Base-by-base conservation (phyloP, 2,113 vertebrate species). In the Pseudorectes ferrugineus region DNA sequence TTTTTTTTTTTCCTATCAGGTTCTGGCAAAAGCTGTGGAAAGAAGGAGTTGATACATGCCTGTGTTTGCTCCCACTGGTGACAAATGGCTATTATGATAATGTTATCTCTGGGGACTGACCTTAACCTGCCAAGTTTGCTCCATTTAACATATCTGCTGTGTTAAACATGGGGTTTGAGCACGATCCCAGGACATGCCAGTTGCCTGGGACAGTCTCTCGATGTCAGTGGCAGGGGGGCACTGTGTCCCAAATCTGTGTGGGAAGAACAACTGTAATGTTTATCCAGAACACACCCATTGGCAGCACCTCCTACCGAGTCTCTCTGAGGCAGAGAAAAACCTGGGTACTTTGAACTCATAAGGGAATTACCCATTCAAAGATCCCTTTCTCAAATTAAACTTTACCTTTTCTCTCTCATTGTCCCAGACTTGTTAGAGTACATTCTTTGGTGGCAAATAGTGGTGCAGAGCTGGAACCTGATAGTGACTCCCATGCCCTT, bases 21-120 rank as follows among this genome's bases (percentile, higher is more conserved):
- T 87, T 94, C 80, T 96, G 93, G 79, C 73, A 95, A 74, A 88
- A 87, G 58, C 61, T 82, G 19, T 91, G 93, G 80, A 96, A 91
- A 93, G 72, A 59, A 76, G 68, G 74, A 93, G 33, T 31, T 77
- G 66, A 59, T 73, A 88, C 46, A 49, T 65, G 61, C 24, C 72
- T 76, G 35, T 86, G 52, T 83, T 95, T 96, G 40, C 35, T 95
- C 49, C 45, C 72, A 48, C 42, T 51, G 74, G 75, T 94, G 51
- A 93, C 74, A 96, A 97, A 97, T 92, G 75, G 43, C 48, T 82
- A 12, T 86, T 48, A 66, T 40, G 85, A 92, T 88, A 96, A 74
- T 13, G 58, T 85, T 97, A 74, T 92, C 89, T 82, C 73, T 74
- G 42, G 52, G n/a, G 51, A 38, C 66, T 80, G 90, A 90, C 93